Evolutionary conservation across 2,888 invertebrate species (phyloP).

Genomic region (Amblyteles armatorius): DNA sequence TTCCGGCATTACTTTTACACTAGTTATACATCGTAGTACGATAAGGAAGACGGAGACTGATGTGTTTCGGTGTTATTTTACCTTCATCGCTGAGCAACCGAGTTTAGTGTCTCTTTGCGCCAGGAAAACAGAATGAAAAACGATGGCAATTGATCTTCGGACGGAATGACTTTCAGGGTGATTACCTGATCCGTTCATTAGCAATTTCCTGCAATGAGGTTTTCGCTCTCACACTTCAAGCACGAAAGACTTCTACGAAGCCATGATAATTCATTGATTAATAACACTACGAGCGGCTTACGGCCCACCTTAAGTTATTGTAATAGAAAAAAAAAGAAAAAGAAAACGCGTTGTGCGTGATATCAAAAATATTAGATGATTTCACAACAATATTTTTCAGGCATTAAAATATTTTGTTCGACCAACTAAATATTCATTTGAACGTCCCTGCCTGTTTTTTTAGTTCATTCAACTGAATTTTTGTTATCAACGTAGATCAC

Average conservation of each 20-base stretch:
- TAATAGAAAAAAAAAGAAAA: too few relatives aligned
- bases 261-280: not conserved
- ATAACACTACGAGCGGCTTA: too few relatives aligned
- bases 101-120: not conserved
- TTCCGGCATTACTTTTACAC: not conserved
- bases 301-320: too few relatives aligned
- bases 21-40: not conserved
- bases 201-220: not conserved
- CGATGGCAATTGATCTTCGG: not conserved
- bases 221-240: not conserved
- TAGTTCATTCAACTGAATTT: too few relatives aligned
- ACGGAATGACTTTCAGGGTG: not conserved
- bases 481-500: not conserved
- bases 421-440: too few relatives aligned
- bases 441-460: too few relatives aligned
- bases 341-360: too few relatives aligned
- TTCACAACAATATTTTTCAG: not conserved
- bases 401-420: too few relatives aligned
- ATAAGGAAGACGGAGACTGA: not conserved
- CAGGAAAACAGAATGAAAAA: conserved; percentile 5
- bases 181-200: not conserved
- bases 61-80: not conserved
- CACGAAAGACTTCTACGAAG: not conserved
- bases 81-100: not conserved
- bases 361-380: not conserved